These are phyloP conservation scores for Galeopsomyia nigrocyanea DNA, from an alignment of 2,888 invertebrate species.

Conservation along the genomic window DNA sequence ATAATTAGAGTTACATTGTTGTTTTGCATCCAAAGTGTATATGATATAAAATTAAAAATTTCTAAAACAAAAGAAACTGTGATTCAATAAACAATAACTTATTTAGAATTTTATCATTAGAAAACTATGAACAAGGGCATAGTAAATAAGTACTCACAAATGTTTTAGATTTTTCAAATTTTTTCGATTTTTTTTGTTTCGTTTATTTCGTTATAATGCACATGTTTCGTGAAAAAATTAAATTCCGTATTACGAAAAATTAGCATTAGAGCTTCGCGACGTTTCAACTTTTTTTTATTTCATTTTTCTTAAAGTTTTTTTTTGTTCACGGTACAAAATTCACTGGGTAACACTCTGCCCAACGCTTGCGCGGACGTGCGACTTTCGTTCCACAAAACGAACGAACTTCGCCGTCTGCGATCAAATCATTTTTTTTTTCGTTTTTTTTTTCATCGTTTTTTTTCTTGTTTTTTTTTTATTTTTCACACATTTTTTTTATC, in stretches of 20 bases:
- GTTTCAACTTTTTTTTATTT: constrained; percentile 40
- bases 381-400: constrained; percentile 18
- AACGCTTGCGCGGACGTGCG: constrained; percentile 23
- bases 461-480: constrained; percentile 29
- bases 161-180: constrained; percentile 50
- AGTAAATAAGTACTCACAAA: constrained; percentile 40
- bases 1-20: too few relatives aligned
- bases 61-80: too few relatives aligned
- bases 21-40: too few relatives aligned
- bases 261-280: constrained; percentile 59
- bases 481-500: constrained; percentile 30
- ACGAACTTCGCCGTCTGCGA: constrained; percentile 16
- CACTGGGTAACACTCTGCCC: constrained; percentile 44
- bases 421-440: constrained; percentile 25
- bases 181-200: constrained; percentile 68
- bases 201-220: constrained; percentile 69
- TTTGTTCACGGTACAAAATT: constrained; percentile 49
- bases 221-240: constrained; percentile 70
- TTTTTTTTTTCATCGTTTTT: constrained; percentile 36
- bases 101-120: too few relatives aligned
- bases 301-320: constrained; percentile 32
- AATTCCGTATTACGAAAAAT: constrained; percentile 68
- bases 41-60: too few relatives aligned
- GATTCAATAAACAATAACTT: too few relatives aligned
- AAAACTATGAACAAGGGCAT: constrained; percentile 8